These are phyloP conservation scores for Sebastes alutus DNA, from an alignment of 2,797 vertebrate genomes.

Conservation along the genomic window DNA sequence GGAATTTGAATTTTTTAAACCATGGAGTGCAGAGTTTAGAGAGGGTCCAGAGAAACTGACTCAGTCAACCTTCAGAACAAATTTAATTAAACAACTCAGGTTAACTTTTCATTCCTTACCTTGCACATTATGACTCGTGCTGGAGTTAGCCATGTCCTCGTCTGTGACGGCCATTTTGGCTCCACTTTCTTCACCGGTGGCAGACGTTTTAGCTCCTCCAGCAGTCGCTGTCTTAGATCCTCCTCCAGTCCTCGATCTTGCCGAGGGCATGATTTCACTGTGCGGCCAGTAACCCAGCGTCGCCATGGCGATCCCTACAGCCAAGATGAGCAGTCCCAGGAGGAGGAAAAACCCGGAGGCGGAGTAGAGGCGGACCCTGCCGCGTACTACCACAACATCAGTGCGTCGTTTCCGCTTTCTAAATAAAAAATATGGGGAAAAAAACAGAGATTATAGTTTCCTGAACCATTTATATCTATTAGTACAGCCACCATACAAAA, in stretches of 20 bases:
- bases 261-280: slow-evolving; percentile 34
- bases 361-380: slow-evolving; percentile 94
- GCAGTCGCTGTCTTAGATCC: neutral
- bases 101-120: slow-evolving; percentile 28
- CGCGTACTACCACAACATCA: slow-evolving; percentile 94
- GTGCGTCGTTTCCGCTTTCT: slow-evolving; percentile 88
- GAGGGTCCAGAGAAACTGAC: neutral
- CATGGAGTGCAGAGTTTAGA: neutral
- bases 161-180: slow-evolving; percentile 1
- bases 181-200: neutral
- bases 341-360: slow-evolving; percentile 96
- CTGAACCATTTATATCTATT: neutral
- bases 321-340: slow-evolving; percentile 90
- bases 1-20: neutral
- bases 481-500: neutral
- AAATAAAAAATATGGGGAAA: neutral
- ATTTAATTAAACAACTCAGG: neutral
- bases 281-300: slow-evolving; percentile 98
- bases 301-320: slow-evolving; percentile 94
- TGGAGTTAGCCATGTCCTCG: slow-evolving; percentile 22
- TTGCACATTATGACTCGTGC: slow-evolving; percentile 23
- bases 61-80: neutral
- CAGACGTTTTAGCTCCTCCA: neutral
- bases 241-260: slow-evolving; percentile 51
- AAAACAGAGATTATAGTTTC: neutral